phyloP scores from a whole-genome alignment of 2,113 vertebrate genomes.

The Anser brachyrhynchus region DNA sequence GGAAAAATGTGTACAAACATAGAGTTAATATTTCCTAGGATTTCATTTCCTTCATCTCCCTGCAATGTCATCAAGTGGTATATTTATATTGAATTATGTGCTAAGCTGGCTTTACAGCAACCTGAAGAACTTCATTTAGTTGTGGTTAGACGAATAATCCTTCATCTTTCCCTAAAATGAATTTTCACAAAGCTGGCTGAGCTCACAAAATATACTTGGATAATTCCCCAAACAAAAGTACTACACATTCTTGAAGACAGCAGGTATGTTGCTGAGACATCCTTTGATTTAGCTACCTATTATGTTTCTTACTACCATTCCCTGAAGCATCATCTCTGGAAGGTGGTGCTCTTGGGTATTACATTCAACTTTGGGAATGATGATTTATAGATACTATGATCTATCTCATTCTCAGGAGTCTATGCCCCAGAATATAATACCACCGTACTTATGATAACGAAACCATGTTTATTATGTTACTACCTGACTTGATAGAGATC shows the following conservation, averaged over 20 bases:
- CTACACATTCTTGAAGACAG: background rate
- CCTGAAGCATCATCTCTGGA: conserved; percentile 30
- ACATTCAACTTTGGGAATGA: conserved; percentile 4
- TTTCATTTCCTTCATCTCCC: background rate
- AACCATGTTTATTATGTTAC: background rate
- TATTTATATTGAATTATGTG: background rate
- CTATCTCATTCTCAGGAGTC: background rate
- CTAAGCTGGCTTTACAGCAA: conserved; percentile 16
- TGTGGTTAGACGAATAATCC: background rate
- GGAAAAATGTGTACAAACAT: background rate
- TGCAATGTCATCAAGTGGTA: background rate
- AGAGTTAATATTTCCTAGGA: background rate
- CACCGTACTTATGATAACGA: background rate
- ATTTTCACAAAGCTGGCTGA: background rate
- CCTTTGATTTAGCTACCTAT: background rate
- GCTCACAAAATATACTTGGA: background rate
- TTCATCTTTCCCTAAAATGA: background rate
- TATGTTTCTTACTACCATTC: conserved; percentile 20
- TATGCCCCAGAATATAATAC: background rate
- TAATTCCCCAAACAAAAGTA: background rate
- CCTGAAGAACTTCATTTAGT: background rate
- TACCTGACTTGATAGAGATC: background rate
- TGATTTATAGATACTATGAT: background rate
- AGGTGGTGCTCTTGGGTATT: conserved; percentile 46
- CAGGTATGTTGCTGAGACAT: background rate